phyloP scores from a whole-genome alignment of 2,113 vertebrate species.

The Columba livia region DNA sequence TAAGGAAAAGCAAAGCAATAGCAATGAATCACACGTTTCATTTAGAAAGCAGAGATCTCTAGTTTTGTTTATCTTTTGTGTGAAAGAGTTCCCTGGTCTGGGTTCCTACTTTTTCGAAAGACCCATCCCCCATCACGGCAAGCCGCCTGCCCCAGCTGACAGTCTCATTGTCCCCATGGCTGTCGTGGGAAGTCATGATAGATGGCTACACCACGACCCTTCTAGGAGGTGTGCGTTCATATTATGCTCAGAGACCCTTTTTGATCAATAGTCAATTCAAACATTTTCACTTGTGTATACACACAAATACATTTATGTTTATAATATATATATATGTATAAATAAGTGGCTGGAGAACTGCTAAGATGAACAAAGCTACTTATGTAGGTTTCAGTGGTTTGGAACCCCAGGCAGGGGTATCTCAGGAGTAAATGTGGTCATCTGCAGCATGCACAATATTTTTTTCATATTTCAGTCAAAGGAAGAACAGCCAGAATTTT shows the following conservation, averaged over 20 bases:
- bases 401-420: neutral
- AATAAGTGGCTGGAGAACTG: neutral
- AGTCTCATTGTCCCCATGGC: conserved; percentile 24
- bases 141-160: conserved; percentile 7
- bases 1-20: neutral
- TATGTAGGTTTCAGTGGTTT: neutral
- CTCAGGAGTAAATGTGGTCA: neutral
- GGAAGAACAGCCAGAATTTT: conserved; percentile 30
- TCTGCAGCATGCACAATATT: neutral
- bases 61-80: conserved; percentile 13
- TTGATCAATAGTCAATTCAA: conserved; percentile 54
- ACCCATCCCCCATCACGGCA: neutral
- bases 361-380: neutral
- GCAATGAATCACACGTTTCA: neutral
- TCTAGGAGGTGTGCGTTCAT: conserved; percentile 10
- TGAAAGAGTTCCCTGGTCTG: neutral
- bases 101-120: neutral
- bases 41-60: neutral
- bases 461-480: conserved; percentile 31
- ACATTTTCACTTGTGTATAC: neutral
- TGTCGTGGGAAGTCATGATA: conserved; percentile 49
- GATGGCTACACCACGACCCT: conserved; percentile 17
- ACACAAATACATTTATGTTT: neutral
- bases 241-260: conserved; percentile 28
- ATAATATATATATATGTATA: neutral